Conservation (phyloP, 2,113 vertebrate genomes). For the Corvus moneduloides region DNA sequence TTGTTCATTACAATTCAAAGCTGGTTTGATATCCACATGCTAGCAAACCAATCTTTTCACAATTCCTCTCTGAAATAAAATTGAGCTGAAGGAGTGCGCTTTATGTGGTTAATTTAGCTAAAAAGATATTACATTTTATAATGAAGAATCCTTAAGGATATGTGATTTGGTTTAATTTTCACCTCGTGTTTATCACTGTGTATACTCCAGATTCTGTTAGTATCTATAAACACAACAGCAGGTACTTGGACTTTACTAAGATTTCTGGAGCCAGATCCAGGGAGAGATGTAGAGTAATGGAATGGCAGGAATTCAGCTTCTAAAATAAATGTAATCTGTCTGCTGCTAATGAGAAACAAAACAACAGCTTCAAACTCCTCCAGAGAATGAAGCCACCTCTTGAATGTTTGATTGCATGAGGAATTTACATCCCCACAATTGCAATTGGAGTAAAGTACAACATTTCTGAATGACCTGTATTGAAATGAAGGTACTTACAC, state of each 20-base stretch:
- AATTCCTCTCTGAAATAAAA: neutral
- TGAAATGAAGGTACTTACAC: neutral
- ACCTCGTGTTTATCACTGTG: constrained; percentile 3
- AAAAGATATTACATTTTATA: neutral
- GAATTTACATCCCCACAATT: neutral
- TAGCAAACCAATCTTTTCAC: neutral
- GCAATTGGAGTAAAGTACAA: neutral
- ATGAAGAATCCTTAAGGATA: neutral
- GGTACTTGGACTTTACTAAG: constrained; percentile 32
- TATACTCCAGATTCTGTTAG: neutral
- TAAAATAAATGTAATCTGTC: constrained; percentile 49
- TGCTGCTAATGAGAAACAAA: constrained; percentile 55
- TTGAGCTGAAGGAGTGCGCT: neutral
- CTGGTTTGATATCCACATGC: neutral
- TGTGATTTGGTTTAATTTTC: constrained; percentile 39
- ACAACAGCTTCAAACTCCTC: constrained; percentile 8
- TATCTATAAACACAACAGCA: constrained; percentile 17
- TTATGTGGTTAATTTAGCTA: neutral
- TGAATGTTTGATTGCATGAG: neutral
- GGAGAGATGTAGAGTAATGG: neutral
- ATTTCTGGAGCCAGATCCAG: constrained; percentile 30
- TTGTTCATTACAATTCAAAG: neutral
- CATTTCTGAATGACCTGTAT: neutral
- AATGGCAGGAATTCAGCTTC: constrained; percentile 43
- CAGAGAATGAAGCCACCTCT: constrained; percentile 8